These are phyloP conservation scores for Etheostoma spectabile DNA, from an alignment of 2,113 vertebrate genomes.

Conservation along the genomic window DNA sequence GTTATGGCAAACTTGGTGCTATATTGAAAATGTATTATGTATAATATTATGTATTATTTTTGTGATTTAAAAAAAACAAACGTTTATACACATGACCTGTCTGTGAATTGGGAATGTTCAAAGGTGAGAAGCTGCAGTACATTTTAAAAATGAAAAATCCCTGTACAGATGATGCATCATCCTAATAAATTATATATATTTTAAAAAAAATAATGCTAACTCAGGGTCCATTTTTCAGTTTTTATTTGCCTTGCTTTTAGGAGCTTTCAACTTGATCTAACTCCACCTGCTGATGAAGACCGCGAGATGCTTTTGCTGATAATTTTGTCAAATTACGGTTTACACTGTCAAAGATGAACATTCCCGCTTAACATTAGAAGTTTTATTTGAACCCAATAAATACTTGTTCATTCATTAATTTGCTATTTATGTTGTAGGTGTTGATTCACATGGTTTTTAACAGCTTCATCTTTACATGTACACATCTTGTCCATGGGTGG, in stretches of 20 bases:
- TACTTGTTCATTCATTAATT: too few relatives aligned
- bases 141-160: background rate
- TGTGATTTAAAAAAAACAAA: background rate
- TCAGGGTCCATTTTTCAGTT: too few relatives aligned
- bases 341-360: background rate
- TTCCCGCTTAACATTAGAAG: background rate
- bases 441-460: background rate
- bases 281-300: background rate
- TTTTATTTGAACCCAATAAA: background rate
- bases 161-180: background rate
- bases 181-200: background rate
- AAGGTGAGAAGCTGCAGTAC: background rate
- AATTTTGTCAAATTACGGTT: background rate
- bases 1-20: too few relatives aligned
- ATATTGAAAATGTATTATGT: background rate
- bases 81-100: too few relatives aligned
- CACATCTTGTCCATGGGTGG: constrained; percentile 61
- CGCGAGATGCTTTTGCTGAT: background rate
- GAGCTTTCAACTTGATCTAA: background rate
- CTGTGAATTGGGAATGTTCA: background rate
- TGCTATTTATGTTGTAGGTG: background rate
- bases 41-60: too few relatives aligned
- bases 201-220: background rate
- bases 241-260: background rate
- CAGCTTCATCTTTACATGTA: background rate